A percentile compares a stretch with the other conserved stretches of the same genome.
These are phyloP conservation scores for Serripes groenlandicus DNA, from an alignment of 2,888 invertebrate genomes.

Conservation along the genomic window DNA sequence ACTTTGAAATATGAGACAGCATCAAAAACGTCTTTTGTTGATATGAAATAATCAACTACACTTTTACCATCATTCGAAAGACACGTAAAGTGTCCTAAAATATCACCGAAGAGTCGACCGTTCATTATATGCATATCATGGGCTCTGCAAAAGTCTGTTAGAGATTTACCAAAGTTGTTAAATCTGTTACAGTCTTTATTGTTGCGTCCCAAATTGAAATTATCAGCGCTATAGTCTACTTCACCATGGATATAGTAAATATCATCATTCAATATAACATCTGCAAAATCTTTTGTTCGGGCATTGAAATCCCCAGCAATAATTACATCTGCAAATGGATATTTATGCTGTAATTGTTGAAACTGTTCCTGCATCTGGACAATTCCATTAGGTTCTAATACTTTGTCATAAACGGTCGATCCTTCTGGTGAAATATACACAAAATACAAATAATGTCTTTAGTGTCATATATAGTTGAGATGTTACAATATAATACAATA, in stretches of 20 bases:
- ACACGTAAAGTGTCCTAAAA: neutral
- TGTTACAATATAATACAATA: neutral
- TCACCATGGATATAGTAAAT: too few species aligned
- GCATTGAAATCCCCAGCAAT: too few species aligned
- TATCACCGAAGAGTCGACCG: neutral
- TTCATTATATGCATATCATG: conserved; percentile 9
- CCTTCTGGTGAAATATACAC: conserved; percentile 32
- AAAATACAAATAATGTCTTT: conserved; percentile 35
- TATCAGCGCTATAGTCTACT: conserved; percentile 11
- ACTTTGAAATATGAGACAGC: neutral
- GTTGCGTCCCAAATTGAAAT: neutral
- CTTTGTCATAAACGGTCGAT: too few species aligned
- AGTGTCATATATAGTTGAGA: conserved; percentile 11
- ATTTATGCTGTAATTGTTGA: too few species aligned
- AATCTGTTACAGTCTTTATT: conserved; percentile 5
- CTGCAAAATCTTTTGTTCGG: too few species aligned
- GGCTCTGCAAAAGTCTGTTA: conserved; percentile 7
- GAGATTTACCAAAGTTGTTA: conserved; percentile 6
- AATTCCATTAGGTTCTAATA: too few species aligned
- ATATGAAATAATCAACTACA: conserved; percentile 5
- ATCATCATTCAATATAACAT: too few species aligned
- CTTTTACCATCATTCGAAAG: neutral
- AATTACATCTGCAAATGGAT: conserved; percentile 21
- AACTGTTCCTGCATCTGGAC: too few species aligned
- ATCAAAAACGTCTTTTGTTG: neutral